These are phyloP conservation scores for Neria commutata DNA, from an alignment of 2,888 invertebrate species.

Conservation along the genomic window DNA sequence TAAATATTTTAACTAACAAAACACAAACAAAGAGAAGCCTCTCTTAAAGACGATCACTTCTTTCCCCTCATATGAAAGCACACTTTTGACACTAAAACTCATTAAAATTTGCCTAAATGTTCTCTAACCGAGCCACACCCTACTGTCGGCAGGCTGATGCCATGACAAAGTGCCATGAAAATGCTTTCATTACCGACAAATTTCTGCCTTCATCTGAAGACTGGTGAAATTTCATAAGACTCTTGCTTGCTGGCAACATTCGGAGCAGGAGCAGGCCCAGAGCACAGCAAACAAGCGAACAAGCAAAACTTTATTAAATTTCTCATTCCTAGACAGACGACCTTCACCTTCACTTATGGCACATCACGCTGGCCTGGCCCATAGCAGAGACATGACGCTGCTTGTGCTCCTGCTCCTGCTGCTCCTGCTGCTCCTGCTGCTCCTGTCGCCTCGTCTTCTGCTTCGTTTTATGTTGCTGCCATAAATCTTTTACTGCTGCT, in stretches of 20 bases:
- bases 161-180: too few relatives aligned
- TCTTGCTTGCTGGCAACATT: not conserved
- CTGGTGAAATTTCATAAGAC: not conserved
- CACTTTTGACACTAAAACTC: too few relatives aligned
- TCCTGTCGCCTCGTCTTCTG: not conserved
- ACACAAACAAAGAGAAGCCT: too few relatives aligned
- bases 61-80: too few relatives aligned
- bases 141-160: too few relatives aligned
- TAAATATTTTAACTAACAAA: too few relatives aligned
- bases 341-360: slow-evolving; percentile 1
- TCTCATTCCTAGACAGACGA: not conserved
- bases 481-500: not conserved
- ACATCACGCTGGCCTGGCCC: too few relatives aligned
- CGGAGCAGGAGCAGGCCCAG: not conserved
- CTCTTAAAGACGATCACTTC: too few relatives aligned
- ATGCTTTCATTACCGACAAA: not conserved
- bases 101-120: too few relatives aligned
- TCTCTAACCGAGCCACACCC: too few relatives aligned
- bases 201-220: not conserved
- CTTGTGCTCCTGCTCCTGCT: not conserved
- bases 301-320: not conserved
- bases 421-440: not conserved
- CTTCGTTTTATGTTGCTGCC: not conserved
- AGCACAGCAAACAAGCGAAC: not conserved
- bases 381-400: not conserved